phyloP scores from a whole-genome alignment of 2,797 vertebrate species.

The Danio jaintianensis region DNA sequence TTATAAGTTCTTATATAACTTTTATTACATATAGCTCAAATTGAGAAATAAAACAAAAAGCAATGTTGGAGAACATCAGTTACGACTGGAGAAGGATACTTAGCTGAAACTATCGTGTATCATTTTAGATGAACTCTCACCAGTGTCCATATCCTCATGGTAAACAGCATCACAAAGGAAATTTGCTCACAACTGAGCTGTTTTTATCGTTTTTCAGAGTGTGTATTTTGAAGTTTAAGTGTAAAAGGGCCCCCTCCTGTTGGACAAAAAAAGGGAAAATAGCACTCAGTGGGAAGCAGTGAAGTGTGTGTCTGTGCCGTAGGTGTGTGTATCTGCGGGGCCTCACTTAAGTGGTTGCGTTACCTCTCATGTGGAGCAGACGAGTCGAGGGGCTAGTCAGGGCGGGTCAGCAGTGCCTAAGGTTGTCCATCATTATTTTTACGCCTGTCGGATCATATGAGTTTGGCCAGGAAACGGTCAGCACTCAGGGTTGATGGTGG shows the following conservation, averaged over 20 bases:
- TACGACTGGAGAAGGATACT: too few species aligned
- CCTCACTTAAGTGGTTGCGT: conserved; percentile 93
- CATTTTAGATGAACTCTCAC: conserved; percentile 17
- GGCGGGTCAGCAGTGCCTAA: conserved; percentile 82
- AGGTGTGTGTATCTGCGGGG: conserved; percentile 54
- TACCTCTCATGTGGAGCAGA: conserved; percentile 87
- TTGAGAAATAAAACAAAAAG: too few species aligned
- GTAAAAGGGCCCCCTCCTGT: conserved; percentile 23
- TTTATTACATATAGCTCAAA: background rate
- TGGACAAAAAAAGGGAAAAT: conserved; percentile 26
- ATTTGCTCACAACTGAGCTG: conserved; percentile 20
- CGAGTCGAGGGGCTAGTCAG: conserved; percentile 91
- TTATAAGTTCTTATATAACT: too few species aligned
- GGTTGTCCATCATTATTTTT: conserved; percentile 99
- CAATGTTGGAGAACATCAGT: too few species aligned
- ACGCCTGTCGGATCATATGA: conserved; percentile 98
- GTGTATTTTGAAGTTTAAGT: conserved; percentile 23
- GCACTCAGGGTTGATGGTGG: conserved; percentile 85
- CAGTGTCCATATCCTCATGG: conserved; percentile 24
- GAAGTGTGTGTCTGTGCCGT: conserved; percentile 42
- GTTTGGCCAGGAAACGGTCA: conserved; percentile 87
- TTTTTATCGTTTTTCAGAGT: conserved; percentile 7
- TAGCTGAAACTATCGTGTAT: background rate
- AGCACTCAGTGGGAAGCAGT: conserved; percentile 29
- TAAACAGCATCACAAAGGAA: conserved; percentile 10